Conservation (phyloP, 2,888 invertebrate species). For the Metopia argyrocephala region DNA sequence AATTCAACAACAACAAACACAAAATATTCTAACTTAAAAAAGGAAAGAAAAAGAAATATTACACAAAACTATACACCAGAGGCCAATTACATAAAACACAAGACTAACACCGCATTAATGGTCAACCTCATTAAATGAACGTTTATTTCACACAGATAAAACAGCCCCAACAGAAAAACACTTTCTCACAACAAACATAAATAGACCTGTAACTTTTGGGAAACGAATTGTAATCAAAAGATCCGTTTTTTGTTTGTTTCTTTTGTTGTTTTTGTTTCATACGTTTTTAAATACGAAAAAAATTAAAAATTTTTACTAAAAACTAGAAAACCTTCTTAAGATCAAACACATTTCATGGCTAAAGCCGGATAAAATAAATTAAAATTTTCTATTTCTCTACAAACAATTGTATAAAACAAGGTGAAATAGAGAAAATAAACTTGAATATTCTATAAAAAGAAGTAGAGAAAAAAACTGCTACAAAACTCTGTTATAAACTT, state of each 20-base stretch:
- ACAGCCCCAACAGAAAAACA: not conserved
- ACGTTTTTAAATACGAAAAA: not conserved
- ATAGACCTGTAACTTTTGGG: not conserved
- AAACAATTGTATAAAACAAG: not conserved
- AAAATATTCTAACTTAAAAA: slow-evolving; percentile 21
- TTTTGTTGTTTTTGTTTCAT: not conserved
- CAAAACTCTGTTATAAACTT: slow-evolving; percentile 4
- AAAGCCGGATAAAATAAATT: not conserved
- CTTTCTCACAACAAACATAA: not conserved
- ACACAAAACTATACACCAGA: slow-evolving; percentile 36
- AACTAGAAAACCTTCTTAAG: not conserved
- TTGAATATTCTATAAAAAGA: not conserved
- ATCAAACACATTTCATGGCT: not conserved
- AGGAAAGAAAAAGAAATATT: not conserved
- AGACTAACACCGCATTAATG: slow-evolving; percentile 57
- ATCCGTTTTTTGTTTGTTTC: slow-evolving; percentile 12
- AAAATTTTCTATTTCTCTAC: not conserved
- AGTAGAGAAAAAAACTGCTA: slow-evolving; percentile 9
- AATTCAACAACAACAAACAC: not conserved
- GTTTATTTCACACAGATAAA: slow-evolving; percentile 30
- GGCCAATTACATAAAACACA: slow-evolving; percentile 54
- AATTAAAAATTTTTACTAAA: not conserved
- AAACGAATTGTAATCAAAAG: slow-evolving; percentile 9
- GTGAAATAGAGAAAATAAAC: not conserved
- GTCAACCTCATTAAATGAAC: slow-evolving; percentile 53